Evolutionary conservation across 2,113 vertebrate species (phyloP), one percentile per base, ranked within the genome.

Genomic region (Cygnus atratus): DNA sequence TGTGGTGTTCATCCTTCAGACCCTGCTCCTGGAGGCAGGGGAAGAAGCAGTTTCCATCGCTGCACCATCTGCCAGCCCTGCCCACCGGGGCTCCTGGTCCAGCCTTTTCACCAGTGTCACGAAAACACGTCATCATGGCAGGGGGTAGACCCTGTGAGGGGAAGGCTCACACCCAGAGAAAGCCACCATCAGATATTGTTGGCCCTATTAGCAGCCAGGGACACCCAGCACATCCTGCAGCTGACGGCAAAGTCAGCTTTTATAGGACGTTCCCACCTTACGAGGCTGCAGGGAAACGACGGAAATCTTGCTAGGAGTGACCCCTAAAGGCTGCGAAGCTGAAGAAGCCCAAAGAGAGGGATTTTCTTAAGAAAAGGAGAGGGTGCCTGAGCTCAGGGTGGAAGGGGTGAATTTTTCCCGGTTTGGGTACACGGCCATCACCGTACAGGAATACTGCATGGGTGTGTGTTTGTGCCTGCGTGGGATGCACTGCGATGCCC

Each of bases 261-360:
- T 43, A 35, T 28, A 46, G 63, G 75, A 68, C 4, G 11, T 70
- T 95, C 72, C 62, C 29, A 65, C 85, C 26, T 57, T 2, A 13
- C 17, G 33, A 92, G 33, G 44, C 88, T 88, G 79, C 90, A 80
- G 85, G 26, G 44, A 76, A 83, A 70, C 6, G 54, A 73, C 76
- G 44, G 92, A 96, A 96, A 94, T 92, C 90, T 95, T 95, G 79
- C 95, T 76, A 94, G 87, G 92, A 96, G 95, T 96, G 95, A 97
- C 95, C 95, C 90, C 95, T 96, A 93, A 96, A 97, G 95, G 95
- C 95, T 94, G 85, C 1, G 0, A 92, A 77, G 96, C 88, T 85
- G 67, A 90, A 96, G 88, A 96, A 94, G 88, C 39, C 29, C 62
- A 9, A 55, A 63, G 57, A 68, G 31, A 85, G 10, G 39, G 29